Conservation (phyloP, 2,888 invertebrate species). For the Euproctis similis region DNA sequence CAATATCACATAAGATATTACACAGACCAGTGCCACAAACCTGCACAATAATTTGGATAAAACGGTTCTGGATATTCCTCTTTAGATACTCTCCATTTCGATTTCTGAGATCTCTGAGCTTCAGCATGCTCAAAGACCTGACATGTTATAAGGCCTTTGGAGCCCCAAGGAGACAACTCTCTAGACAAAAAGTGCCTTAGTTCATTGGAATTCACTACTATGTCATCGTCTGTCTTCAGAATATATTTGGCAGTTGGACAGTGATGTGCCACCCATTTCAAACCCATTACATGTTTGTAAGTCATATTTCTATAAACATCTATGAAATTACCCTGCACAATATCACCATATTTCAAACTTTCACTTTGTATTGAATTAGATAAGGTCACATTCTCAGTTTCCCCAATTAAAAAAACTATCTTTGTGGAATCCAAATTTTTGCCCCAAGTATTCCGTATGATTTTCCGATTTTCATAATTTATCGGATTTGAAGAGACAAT, state of each 20-base stretch:
- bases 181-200: slow-evolving; percentile 75
- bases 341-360: slow-evolving; percentile 76
- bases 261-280: slow-evolving; percentile 84
- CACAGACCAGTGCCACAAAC: slow-evolving; percentile 36
- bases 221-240: slow-evolving; percentile 85
- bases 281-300: slow-evolving; percentile 87
- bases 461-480: slow-evolving; percentile 78
- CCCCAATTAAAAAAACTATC: slow-evolving; percentile 81
- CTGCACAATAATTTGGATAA: slow-evolving; percentile 87
- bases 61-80: slow-evolving; percentile 77
- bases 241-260: slow-evolving; percentile 81
- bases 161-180: slow-evolving; percentile 77
- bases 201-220: slow-evolving; percentile 81
- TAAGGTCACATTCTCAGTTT: slow-evolving; percentile 31
- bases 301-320: slow-evolving; percentile 89
- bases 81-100: slow-evolving; percentile 85
- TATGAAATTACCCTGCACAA: slow-evolving; percentile 84
- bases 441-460: slow-evolving; percentile 86
- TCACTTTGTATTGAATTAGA: slow-evolving; percentile 65
- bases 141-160: slow-evolving; percentile 79
- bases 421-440: slow-evolving; percentile 66
- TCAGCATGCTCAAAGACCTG: slow-evolving; percentile 60
- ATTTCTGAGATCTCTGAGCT: slow-evolving; percentile 78
- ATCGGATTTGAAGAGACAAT: slow-evolving; percentile 81
- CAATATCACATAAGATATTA: too few species aligned